phyloP scores from a whole-genome alignment of 2,888 invertebrate species.

The Mesorhabditis sp. region DNA sequence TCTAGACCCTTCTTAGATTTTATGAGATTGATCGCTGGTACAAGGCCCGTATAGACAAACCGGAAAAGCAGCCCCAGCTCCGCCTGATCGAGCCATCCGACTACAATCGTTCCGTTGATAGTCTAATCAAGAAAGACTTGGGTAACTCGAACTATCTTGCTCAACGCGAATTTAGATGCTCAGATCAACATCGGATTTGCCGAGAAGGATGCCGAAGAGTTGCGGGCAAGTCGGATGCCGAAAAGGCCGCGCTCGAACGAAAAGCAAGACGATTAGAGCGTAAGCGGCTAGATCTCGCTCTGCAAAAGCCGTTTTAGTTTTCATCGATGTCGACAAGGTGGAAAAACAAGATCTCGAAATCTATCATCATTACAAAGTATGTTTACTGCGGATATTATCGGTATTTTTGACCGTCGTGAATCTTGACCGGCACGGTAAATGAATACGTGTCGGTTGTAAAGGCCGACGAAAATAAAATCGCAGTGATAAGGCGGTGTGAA shows the following conservation, averaged over 20 bases:
- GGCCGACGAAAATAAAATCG: slow-evolving; percentile 3
- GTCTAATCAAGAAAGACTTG: slow-evolving; percentile 30
- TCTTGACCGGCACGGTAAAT: not conserved
- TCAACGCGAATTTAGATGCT: slow-evolving; percentile 17
- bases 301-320: slow-evolving; percentile 24
- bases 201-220: slow-evolving; percentile 12
- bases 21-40: slow-evolving; percentile 57
- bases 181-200: slow-evolving; percentile 48
- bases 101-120: slow-evolving; percentile 33
- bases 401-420: not conserved
- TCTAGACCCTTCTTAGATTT: slow-evolving; percentile 37
- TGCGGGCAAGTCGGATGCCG: slow-evolving; percentile 16
- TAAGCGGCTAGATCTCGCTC: slow-evolving; percentile 12
- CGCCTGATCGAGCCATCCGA: slow-evolving; percentile 53
- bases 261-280: slow-evolving; percentile 33
- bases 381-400: not conserved
- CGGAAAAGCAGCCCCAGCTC: slow-evolving; percentile 46
- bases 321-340: slow-evolving; percentile 30
- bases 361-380: slow-evolving; percentile 31
- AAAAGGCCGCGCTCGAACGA: slow-evolving; percentile 29
- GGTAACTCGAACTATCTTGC: not conserved
- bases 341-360: slow-evolving; percentile 24
- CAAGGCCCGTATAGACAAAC: slow-evolving; percentile 57
- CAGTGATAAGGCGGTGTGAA: not conserved
- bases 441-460: slow-evolving; percentile 6